Conservation (phyloP, 2,888 invertebrate genomes). For the Morpho deidamia region DNA sequence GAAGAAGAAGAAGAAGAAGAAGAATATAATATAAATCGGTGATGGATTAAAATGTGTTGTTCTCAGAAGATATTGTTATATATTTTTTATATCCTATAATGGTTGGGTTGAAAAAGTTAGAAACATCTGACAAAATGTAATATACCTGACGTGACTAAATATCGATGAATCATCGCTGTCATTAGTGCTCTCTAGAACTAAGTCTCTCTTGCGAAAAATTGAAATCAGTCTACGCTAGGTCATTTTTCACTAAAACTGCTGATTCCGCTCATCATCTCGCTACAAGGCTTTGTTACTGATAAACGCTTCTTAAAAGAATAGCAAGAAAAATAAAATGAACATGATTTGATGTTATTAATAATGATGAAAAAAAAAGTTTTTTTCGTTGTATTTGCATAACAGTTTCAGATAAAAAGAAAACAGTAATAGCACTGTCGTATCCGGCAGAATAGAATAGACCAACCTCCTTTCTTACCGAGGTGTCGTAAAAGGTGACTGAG, state of each 20-base stretch:
- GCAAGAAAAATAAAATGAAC: neutral
- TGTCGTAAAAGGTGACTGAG: too few relatives aligned
- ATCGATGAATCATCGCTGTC: neutral
- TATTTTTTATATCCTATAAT: neutral
- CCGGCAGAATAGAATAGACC: too few relatives aligned
- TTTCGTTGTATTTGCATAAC: too few relatives aligned
- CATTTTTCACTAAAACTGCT: constrained; percentile 4
- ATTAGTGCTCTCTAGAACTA: constrained; percentile 1
- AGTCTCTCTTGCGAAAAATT: constrained; percentile 1
- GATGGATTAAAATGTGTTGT: too few relatives aligned
- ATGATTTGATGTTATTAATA: neutral
- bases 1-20: too few relatives aligned
- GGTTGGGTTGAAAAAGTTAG: neutral
- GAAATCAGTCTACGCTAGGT: neutral
- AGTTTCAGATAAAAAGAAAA: too few relatives aligned
- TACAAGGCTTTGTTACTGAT: constrained; percentile 1
- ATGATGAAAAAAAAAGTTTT: too few relatives aligned
- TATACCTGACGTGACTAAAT: neutral
- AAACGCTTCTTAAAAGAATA: constrained; percentile 3
- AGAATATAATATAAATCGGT: too few relatives aligned
- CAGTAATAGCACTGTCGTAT: too few relatives aligned
- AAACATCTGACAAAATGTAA: neutral
- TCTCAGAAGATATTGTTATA: too few relatives aligned
- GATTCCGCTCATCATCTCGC: constrained; percentile 1
- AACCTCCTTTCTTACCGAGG: too few relatives aligned